Evolutionary conservation across 2,888 invertebrate genomes (phyloP).

Genomic region (Sturmia bella): DNA sequence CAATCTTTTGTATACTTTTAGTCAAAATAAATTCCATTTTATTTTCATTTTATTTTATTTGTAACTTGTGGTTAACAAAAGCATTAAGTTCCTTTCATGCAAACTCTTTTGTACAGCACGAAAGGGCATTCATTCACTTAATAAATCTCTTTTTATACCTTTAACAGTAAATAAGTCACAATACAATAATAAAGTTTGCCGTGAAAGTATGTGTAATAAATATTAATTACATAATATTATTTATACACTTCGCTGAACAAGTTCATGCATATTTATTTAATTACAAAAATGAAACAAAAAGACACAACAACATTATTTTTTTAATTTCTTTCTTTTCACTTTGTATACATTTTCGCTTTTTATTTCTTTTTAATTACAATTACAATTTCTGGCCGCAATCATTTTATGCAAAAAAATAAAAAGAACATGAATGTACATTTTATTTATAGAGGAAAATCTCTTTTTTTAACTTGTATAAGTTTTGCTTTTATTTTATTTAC

Average conservation of each 20-base stretch:
- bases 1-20: too few relatives aligned
- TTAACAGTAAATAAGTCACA: conserved; percentile 8
- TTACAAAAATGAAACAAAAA: neutral
- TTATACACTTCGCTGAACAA: conserved; percentile 31
- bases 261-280: neutral
- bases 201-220: conserved; percentile 57
- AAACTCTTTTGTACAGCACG: neutral
- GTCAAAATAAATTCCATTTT: neutral
- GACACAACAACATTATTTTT: conserved; percentile 33
- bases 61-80: neutral
- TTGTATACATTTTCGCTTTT: conserved; percentile 10
- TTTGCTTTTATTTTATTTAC: conserved; percentile 18
- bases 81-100: neutral
- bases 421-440: conserved; percentile 2
- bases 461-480: conserved; percentile 17
- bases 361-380: conserved; percentile 42
- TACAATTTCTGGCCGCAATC: conserved; percentile 47
- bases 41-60: neutral
- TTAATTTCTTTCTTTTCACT: neutral
- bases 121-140: neutral
- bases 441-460: conserved; percentile 20
- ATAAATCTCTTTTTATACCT: conserved; percentile 7
- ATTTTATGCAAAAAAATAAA: neutral
- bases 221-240: conserved; percentile 58
- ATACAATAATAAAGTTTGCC: conserved; percentile 4